These are phyloP conservation scores for Lissocephala sabroskyi DNA, from an alignment of 2,888 invertebrate species.

Conservation along the genomic window DNA sequence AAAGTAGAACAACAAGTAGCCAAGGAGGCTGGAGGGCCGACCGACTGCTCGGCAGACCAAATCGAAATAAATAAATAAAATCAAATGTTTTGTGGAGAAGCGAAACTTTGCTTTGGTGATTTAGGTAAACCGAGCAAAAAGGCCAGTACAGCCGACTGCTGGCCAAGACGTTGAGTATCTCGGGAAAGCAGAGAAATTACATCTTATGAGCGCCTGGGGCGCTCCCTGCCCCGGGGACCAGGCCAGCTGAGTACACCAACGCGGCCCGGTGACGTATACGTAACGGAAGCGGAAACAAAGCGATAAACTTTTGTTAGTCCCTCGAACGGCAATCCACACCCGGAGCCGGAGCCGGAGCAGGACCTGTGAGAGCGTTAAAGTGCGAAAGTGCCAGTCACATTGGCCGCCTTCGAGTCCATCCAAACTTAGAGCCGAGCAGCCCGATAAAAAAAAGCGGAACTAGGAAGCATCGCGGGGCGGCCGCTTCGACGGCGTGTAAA, in stretches of 20 bases:
- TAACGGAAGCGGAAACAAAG: conserved; percentile 62
- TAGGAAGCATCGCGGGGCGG: conserved; percentile 23
- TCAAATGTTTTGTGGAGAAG: conserved; percentile 34
- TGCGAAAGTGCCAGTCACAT: conserved; percentile 42
- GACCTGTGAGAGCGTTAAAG: conserved; percentile 52
- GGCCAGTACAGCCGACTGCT: no score
- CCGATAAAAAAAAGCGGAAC: conserved; percentile 14
- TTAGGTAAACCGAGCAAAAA: conserved; percentile 34
- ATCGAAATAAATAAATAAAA: conserved; percentile 56
- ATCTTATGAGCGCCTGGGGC: conserved; percentile 61
- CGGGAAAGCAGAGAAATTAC: conserved; percentile 50
- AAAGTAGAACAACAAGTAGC: conserved; percentile 11
- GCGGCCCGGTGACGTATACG: conserved; percentile 33
- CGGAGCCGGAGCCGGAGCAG: conserved; percentile 13
- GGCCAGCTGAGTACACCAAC: conserved; percentile 26
- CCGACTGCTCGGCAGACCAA: conserved; percentile 29
- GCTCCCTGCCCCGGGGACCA: conserved; percentile 2
- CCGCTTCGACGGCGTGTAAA: conserved; percentile 48
- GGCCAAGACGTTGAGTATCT: no score
- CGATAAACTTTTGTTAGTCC: conserved; percentile 61
- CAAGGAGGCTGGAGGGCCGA: background rate
- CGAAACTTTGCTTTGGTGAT: conserved; percentile 23
- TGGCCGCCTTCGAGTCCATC: background rate
- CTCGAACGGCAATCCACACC: conserved; percentile 41
- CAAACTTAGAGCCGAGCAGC: background rate